Percentiles rank a stretch among this genome's conserved stretches.
Conservation (phyloP, 2,797 vertebrate genomes). For the Siniperca undulata region DNA sequence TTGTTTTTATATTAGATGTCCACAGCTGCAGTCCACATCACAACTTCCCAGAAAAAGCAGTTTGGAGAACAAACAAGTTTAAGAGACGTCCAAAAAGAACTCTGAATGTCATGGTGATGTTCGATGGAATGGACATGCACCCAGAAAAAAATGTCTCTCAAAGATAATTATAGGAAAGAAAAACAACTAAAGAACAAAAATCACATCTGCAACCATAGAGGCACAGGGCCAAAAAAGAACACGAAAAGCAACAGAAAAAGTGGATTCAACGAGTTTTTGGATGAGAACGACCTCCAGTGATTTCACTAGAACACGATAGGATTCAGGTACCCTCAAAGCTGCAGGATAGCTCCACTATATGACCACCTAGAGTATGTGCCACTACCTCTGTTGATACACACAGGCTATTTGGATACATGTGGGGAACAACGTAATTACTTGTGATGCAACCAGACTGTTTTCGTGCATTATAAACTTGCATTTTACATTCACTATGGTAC, state of each 20-base stretch:
- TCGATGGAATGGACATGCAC: constrained; percentile 91
- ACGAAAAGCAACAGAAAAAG: constrained; percentile 86
- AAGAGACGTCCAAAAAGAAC: constrained; percentile 55
- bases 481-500: constrained; percentile 29
- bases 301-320: constrained; percentile 81
- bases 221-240: constrained; percentile 79
- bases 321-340: constrained; percentile 89
- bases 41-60: constrained; percentile 61
- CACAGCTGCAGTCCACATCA: constrained; percentile 73
- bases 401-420: not conserved
- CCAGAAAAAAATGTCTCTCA: constrained; percentile 70
- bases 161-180: constrained; percentile 57
- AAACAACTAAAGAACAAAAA: constrained; percentile 53
- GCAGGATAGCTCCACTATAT: constrained; percentile 82
- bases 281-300: constrained; percentile 88
- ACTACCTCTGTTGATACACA: constrained; percentile 28
- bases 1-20: constrained; percentile 57
- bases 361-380: constrained; percentile 20
- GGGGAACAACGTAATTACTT: not conserved
- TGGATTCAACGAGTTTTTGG: constrained; percentile 79
- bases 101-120: constrained; percentile 80
- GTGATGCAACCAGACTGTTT: constrained; percentile 2
- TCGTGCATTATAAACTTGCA: not conserved
- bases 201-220: constrained; percentile 81
- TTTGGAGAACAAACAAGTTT: constrained; percentile 60